phyloP scores from a whole-genome alignment of 2,888 invertebrate genomes.

The Calameuta idolon region DNA sequence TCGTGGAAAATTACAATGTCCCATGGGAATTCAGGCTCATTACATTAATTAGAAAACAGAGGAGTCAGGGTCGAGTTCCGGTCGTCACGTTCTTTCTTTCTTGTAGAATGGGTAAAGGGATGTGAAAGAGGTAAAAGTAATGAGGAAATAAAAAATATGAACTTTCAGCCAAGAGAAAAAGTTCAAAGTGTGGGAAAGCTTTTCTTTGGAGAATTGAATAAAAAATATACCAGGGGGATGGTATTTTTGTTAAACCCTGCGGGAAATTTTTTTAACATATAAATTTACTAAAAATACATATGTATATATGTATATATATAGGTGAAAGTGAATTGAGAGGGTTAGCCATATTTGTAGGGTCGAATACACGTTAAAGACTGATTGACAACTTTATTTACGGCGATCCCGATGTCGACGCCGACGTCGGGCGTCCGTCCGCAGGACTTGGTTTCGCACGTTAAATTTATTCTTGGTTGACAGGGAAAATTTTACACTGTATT shows the following conservation, averaged over 20 bases:
- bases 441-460: background rate
- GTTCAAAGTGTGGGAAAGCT: conserved; percentile 3
- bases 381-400: background rate
- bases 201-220: background rate
- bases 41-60: conserved; percentile 36
- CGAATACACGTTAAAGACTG: background rate
- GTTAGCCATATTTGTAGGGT: background rate
- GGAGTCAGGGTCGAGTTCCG: conserved; percentile 11
- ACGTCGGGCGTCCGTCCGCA: background rate
- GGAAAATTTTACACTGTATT: background rate
- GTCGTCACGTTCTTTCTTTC: background rate
- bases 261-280: background rate
- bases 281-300: background rate
- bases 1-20: conserved; percentile 26
- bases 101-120: background rate
- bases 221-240: background rate
- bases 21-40: conserved; percentile 30
- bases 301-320: background rate
- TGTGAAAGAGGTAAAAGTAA: conserved; percentile 8
- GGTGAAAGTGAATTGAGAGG: background rate
- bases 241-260: background rate
- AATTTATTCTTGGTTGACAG: background rate
- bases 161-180: conserved; percentile 1
- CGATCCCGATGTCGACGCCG: background rate
- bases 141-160: conserved; percentile 9